These are phyloP conservation scores for Melipona beecheii DNA, from an alignment of 2,888 invertebrate species.

Conservation along the genomic window DNA sequence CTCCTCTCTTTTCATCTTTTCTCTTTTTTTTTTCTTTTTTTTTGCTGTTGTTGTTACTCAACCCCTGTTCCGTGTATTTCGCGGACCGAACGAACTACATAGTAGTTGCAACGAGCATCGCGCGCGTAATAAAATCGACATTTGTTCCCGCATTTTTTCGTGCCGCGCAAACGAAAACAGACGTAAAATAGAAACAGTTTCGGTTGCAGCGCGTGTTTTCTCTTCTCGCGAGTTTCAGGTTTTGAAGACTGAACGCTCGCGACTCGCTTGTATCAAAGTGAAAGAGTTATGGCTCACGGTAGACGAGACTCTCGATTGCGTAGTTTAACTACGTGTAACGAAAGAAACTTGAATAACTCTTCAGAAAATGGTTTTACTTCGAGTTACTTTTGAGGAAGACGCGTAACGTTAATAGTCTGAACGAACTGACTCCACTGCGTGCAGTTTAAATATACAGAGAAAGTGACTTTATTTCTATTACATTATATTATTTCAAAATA, in stretches of 20 bases:
- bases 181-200: neutral
- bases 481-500: no score
- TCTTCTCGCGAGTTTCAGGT: neutral
- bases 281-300: neutral
- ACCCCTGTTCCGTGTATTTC: neutral
- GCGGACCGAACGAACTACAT: neutral
- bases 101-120: neutral
- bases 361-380: no score
- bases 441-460: no score
- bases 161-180: neutral
- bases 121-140: constrained; percentile 28
- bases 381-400: no score
- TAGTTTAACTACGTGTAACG: no score
- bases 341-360: no score
- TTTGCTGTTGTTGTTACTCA: neutral
- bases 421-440: no score
- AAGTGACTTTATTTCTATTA: no score
- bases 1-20: neutral
- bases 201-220: neutral
- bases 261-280: neutral
- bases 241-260: neutral
- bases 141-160: neutral
- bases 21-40: neutral
- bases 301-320: neutral
- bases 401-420: no score